A percentile compares a stretch with the other conserved stretches of the same genome.
These are phyloP conservation scores for Pristionchus arcanus DNA, from an alignment of 2,888 invertebrate genomes.

Conservation along the genomic window DNA sequence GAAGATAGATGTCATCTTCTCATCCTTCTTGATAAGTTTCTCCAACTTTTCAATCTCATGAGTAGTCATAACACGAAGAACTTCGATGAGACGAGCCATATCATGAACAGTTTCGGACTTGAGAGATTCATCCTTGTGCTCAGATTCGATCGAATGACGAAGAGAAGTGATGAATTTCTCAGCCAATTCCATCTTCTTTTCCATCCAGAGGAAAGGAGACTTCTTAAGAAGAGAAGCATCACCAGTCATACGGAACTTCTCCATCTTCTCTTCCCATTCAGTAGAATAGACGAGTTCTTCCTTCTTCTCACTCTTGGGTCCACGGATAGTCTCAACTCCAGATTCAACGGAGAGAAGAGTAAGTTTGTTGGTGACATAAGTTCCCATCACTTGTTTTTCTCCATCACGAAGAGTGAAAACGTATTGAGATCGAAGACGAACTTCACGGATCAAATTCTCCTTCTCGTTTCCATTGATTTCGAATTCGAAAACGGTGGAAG, in stretches of 20 bases:
- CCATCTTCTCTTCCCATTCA: constrained; percentile 64
- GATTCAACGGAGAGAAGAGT: constrained; percentile 59
- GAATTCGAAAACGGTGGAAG: constrained; percentile 63
- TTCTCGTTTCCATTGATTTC: constrained; percentile 52
- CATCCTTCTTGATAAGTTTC: constrained; percentile 55
- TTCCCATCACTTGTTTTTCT: constrained; percentile 57
- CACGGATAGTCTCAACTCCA: constrained; percentile 56
- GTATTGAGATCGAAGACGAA: constrained; percentile 61
- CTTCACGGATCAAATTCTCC: constrained; percentile 57
- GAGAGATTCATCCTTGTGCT: constrained; percentile 52
- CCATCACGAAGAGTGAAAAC: constrained; percentile 60
- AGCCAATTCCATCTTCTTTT: constrained; percentile 65
- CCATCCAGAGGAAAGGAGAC: constrained; percentile 61
- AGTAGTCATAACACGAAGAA: constrained; percentile 68
- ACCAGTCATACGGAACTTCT: constrained; percentile 69
- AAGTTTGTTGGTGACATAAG: constrained; percentile 61
- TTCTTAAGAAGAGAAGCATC: constrained; percentile 62
- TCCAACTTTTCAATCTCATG: constrained; percentile 69
- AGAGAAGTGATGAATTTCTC: constrained; percentile 60
- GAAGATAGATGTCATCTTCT: constrained; percentile 67
- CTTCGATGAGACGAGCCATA: constrained; percentile 69
- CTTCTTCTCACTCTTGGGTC: constrained; percentile 63
- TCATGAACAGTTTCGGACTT: constrained; percentile 63
- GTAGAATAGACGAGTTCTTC: constrained; percentile 63
- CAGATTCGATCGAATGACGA: constrained; percentile 56